Evolutionary conservation across 2,888 invertebrate species (phyloP).

Genomic region (Trissolcus japonicus): DNA sequence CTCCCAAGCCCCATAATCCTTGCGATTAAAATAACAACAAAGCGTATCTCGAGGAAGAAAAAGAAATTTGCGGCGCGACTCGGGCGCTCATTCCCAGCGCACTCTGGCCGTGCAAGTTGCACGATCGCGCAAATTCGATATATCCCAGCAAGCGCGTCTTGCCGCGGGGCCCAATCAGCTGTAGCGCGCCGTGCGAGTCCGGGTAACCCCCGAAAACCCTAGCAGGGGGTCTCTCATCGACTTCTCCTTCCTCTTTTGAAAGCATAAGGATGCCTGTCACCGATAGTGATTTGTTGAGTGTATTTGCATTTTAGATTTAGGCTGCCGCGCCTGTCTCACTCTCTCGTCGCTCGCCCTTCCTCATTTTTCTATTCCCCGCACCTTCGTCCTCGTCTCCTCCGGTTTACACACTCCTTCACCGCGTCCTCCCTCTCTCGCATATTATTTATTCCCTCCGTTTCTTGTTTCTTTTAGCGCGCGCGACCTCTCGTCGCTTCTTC

Average conservation of each 20-base stretch:
- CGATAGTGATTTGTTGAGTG: conserved; percentile 75
- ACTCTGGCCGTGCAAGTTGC: conserved; percentile 42
- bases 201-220: conserved; percentile 71
- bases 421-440: conserved; percentile 25
- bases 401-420: conserved; percentile 2
- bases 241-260: conserved; percentile 70
- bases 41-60: conserved; percentile 18
- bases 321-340: conserved; percentile 69
- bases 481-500: conserved; percentile 59
- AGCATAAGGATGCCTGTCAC: conserved; percentile 74
- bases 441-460: conserved; percentile 51
- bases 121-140: conserved; percentile 54
- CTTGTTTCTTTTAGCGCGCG: conserved; percentile 49
- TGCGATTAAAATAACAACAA: conserved; percentile 47
- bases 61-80: conserved; percentile 29
- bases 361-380: conserved; percentile 42
- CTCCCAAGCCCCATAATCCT: conserved; percentile 22
- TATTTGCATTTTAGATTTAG: conserved; percentile 76
- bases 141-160: conserved; percentile 45
- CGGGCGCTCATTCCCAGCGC: conserved; percentile 46
- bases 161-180: conserved; percentile 60
- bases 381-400: conserved; percentile 42
- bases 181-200: conserved; percentile 64
- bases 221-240: conserved; percentile 73
- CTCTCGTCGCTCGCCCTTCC: conserved; percentile 39